Evolutionary conservation across 37 sponge, comb jelly and placozoan genomes (phyloP).

Genomic region (Bolinopsis microptera): DNA sequence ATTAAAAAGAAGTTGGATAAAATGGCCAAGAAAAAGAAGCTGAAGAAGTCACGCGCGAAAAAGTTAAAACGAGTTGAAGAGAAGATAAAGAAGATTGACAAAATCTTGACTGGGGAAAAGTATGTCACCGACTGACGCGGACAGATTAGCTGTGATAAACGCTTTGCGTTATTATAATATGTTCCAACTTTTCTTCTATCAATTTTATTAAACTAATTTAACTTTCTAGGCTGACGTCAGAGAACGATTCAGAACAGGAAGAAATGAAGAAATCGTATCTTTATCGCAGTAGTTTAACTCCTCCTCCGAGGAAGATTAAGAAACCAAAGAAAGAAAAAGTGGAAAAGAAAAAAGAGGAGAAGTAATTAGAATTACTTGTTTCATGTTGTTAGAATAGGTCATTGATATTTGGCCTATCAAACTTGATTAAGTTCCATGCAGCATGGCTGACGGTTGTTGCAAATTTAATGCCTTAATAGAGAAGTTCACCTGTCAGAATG

Average conservation of each 20-base stretch:
- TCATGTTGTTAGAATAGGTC: no score
- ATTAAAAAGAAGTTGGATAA: slow-evolving; percentile 62
- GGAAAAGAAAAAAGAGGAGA: slow-evolving; percentile 45
- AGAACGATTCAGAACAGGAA: background rate
- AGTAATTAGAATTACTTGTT: background rate
- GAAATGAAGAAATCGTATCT: slow-evolving; percentile 49
- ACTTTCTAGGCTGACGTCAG: slow-evolving; percentile 1
- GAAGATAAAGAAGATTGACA: slow-evolving; percentile 49
- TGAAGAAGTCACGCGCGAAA: slow-evolving; percentile 49
- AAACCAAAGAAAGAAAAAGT: slow-evolving; percentile 42
- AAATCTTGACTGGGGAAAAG: slow-evolving; percentile 53
- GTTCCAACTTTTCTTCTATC: no score
- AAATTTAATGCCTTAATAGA: no score
- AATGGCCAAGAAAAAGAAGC: slow-evolving; percentile 52
- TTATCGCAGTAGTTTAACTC: slow-evolving; percentile 2
- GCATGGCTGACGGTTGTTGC: no score
- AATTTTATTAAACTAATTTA: no score
- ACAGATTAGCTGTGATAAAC: no score
- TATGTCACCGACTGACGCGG: no score
- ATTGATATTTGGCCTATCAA: no score
- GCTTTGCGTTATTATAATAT: no score
- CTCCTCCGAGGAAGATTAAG: slow-evolving; percentile 37
- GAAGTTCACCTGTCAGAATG: no score
- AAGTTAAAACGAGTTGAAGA: slow-evolving; percentile 52
- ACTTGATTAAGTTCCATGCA: no score